Evolutionary conservation across 23 tunicate species (phyloP).

Genomic region (Halocynthia roretzi): DNA sequence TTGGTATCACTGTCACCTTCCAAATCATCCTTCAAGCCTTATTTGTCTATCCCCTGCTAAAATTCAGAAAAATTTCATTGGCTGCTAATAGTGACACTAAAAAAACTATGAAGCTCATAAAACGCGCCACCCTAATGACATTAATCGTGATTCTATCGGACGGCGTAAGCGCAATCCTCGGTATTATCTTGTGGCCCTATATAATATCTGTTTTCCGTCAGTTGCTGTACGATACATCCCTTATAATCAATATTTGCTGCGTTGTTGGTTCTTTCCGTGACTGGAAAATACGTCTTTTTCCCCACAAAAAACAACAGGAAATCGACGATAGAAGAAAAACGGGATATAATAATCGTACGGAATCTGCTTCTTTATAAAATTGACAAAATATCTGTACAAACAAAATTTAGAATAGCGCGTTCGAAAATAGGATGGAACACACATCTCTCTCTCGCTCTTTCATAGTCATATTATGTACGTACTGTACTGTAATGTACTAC

Average conservation of each 20-base stretch:
- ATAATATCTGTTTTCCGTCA: constrained; percentile 44
- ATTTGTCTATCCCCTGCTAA: constrained; percentile 41
- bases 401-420: no score
- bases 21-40: constrained; percentile 61
- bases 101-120: constrained; percentile 21
- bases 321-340: no score
- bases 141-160: constrained; percentile 26
- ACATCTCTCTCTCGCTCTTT: no score
- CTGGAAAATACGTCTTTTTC: constrained; percentile 41
- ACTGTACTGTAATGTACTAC: no score
- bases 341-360: no score
- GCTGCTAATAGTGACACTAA: neutral
- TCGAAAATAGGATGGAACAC: no score
- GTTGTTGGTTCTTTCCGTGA: constrained; percentile 46
- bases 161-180: constrained; percentile 12
- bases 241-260: constrained; percentile 23
- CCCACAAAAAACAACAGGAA: constrained; percentile 1
- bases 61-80: constrained; percentile 11
- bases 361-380: no score
- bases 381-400: no score
- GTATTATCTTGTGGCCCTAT: constrained; percentile 8
- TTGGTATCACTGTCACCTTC: constrained; percentile 35
- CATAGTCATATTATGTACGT: no score
- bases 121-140: constrained; percentile 37
- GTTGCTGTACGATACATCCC: constrained; percentile 37